Evolutionary conservation across 2,797 vertebrate genomes (phyloP), one percentile per base, ranked within the genome.

Genomic region (Rhynchotus rufescens): DNA sequence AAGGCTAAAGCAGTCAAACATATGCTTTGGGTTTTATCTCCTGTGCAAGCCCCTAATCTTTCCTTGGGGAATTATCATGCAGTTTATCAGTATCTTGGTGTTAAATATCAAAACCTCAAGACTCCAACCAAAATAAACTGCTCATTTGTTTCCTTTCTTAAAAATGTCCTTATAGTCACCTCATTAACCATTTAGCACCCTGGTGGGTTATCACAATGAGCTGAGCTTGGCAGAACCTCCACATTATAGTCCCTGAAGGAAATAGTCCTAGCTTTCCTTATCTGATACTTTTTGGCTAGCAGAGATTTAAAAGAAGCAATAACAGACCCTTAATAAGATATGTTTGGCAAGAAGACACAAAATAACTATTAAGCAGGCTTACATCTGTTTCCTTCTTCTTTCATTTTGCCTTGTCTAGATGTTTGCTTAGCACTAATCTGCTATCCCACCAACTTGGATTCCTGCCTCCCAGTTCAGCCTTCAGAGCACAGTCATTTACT

Each of bases 171-270:
- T 66, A 25, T 68, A 84, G 38, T 49, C 86, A n/a, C 51, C n/a
- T 84, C 47, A 84, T 92, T 92, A 95, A 89, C 82, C 85, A 75
- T 88, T 93, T 80, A 91, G 60, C 40, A 87, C 47, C 86, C 73
- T 65, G 72, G 51, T 36, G 45, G 54, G 23, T 90, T 78, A 49
- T 6, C 3, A 1, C 36, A 82, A 38, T 10, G 30, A 88, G 25
- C 59, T 86, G 64, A 71, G 74, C 51, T 80, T 68, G 78, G 61
- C 89, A 80, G 69, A 89, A 77, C 42, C 5, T 12, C 60, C 4
- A 28, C 23, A 15, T 15, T 90, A 34, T 68, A 93, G 62, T 32
- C 62, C 20, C 62, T 66, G 69, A 86, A 64, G 30, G 66, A 85
- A 95, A 92, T 83, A 17, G 34, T 73, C 51, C 28, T 21, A 44